phyloP scores from a whole-genome alignment of 2,888 invertebrate genomes.

The Drosophila nr. medialis region DNA sequence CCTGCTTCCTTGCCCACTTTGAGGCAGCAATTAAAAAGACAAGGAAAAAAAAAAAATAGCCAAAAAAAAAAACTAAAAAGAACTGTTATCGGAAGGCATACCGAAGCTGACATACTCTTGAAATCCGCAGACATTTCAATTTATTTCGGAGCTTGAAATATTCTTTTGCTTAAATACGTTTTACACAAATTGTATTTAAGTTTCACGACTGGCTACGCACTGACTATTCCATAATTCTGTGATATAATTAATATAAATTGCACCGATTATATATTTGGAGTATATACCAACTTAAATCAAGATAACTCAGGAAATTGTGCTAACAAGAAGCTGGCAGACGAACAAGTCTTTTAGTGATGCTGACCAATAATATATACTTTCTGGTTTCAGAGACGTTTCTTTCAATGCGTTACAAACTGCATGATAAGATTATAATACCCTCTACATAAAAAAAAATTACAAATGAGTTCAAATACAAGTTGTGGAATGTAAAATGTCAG shows the following conservation, averaged over 20 bases:
- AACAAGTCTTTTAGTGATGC: background rate
- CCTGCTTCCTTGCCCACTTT: background rate
- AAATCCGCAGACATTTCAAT: too few relatives aligned
- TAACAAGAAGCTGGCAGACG: background rate
- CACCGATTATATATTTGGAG: background rate
- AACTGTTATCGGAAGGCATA: background rate
- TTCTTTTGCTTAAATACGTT: too few relatives aligned
- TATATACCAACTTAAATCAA: background rate
- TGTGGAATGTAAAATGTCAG: slow-evolving; percentile 12
- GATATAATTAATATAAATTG: too few relatives aligned
- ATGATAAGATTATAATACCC: background rate
- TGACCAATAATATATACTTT: background rate
- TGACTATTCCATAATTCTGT: background rate
- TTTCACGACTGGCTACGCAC: too few relatives aligned
- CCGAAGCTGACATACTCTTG: background rate
- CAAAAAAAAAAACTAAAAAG: slow-evolving; percentile 17
- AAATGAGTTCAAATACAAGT: slow-evolving; percentile 16
- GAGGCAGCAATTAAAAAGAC: slow-evolving; percentile 23
- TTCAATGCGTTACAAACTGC: background rate
- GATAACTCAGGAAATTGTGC: background rate
- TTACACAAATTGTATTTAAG: too few relatives aligned
- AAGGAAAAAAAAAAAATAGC: slow-evolving; percentile 2
- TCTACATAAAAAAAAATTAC: background rate
- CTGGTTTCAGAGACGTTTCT: background rate
- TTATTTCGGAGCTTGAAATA: too few relatives aligned